A percentile compares a stretch with the other conserved stretches of the same genome.
Conservation (phyloP, 1,140 invertebrate genomes). For the Rhynchophorus ferrugineus region DNA sequence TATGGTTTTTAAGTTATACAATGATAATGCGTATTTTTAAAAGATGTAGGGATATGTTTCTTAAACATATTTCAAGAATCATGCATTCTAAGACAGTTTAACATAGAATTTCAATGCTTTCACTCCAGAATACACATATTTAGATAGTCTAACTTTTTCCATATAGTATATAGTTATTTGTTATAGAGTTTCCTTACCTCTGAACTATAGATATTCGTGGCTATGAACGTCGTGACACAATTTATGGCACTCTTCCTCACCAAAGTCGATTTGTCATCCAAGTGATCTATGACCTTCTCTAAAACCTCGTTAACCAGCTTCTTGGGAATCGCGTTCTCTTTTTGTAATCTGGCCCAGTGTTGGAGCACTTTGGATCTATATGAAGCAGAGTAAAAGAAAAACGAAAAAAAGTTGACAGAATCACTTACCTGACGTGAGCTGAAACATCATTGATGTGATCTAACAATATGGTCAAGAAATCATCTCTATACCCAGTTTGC, state of each 20-base stretch:
- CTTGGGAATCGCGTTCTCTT: conserved; percentile 55
- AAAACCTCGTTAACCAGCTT: conserved; percentile 49
- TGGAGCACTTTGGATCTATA: conserved; percentile 46
- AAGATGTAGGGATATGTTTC: not conserved
- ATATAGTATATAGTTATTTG: too few relatives aligned
- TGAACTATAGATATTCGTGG: conserved; percentile 30
- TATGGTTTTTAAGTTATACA: too few relatives aligned
- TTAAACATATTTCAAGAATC: not conserved
- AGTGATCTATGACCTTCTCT: conserved; percentile 46
- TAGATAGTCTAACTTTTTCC: too few relatives aligned
- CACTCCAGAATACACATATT: too few relatives aligned
- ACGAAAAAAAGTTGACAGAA: not conserved
- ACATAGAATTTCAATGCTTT: too few relatives aligned
- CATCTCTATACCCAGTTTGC: conserved; percentile 45
- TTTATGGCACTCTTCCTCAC: conserved; percentile 56
- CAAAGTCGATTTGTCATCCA: conserved; percentile 57
- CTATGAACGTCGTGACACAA: conserved; percentile 33
- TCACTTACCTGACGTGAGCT: conserved; percentile 50
- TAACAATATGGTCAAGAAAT: conserved; percentile 51
- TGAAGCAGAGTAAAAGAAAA: not conserved
- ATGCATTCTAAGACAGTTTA: too few relatives aligned
- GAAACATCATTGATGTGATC: conserved; percentile 64
- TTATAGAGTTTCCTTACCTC: conserved; percentile 31
- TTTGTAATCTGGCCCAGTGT: conserved; percentile 53
- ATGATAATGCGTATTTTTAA: conserved; percentile 8